A percentile compares a stretch with the other conserved stretches of the same genome.
Conservation (phyloP, 2,888 invertebrate species). For the Idaea aversata region DNA sequence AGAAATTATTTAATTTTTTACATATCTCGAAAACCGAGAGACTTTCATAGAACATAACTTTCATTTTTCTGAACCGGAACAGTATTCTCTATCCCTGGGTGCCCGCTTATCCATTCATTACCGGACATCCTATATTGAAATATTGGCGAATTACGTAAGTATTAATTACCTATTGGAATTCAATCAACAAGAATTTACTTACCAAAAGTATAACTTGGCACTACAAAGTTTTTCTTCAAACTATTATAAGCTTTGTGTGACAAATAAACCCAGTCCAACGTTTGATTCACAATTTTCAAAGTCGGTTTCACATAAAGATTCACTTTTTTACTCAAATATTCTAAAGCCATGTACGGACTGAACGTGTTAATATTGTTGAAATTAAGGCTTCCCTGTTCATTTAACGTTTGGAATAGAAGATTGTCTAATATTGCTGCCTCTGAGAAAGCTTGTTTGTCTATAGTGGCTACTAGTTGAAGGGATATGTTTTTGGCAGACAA, state of each 20-base stretch:
- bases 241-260: constrained; percentile 47
- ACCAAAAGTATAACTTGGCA: constrained; percentile 64
- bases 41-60: too few relatives aligned
- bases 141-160: too few relatives aligned
- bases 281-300: constrained; percentile 56
- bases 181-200: constrained; percentile 35
- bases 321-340: constrained; percentile 43
- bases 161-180: too few relatives aligned
- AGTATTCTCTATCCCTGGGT: too few relatives aligned
- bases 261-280: constrained; percentile 53
- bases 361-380: constrained; percentile 61
- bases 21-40: too few relatives aligned
- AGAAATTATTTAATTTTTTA: too few relatives aligned
- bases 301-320: constrained; percentile 64
- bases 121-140: too few relatives aligned
- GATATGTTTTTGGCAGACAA: constrained; percentile 40
- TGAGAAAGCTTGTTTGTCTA: constrained; percentile 46
- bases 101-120: too few relatives aligned
- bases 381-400: constrained; percentile 48
- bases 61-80: too few relatives aligned
- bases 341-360: constrained; percentile 50
- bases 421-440: constrained; percentile 43
- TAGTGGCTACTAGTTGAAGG: constrained; percentile 42
- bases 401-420: constrained; percentile 43
- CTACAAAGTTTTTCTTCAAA: constrained; percentile 52